Base-by-base conservation (phyloP, 2,888 invertebrate species). In the Agelastica alni region DNA sequence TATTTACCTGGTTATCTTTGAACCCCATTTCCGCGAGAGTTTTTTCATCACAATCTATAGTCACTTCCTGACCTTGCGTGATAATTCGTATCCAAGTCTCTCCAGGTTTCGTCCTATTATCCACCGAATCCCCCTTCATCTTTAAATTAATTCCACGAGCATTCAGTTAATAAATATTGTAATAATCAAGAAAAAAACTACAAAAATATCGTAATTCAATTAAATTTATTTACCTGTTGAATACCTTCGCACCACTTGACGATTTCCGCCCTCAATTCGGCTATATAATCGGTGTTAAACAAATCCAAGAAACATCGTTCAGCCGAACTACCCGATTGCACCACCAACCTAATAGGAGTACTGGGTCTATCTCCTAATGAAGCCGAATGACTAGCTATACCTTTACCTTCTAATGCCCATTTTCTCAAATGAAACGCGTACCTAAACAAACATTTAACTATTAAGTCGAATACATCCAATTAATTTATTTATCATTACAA, bases 191-290 rank as follows among this genome's bases (percentile, higher is more conserved):
- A n/a, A n/a, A n/a, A n/a, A n/a, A n/a, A n/a, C n/a, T n/a, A n/a
- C n/a, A n/a, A n/a, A n/a, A n/a, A n/a, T n/a, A n/a, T n/a, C n/a
- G n/a, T n/a, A n/a, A n/a, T n/a, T n/a, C n/a, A n/a, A n/a, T 31
- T 12, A 54, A 44, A 48, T 6, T 28, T 42, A 48, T 32, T 43
- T 58, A 70, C 74, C 72, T 80, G 80, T 39, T 71, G 67, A 10
- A 80, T 60, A 55, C 81, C 81, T 76, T 94, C 93, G 91, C 94
- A 95, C 95, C 95, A 96, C 62, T 91, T 89, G n/a, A 93, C 91
- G 49, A 96, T 93, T 80, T 96, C 96, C 1, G 96, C 96, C 58
- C 96, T 81, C 46, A 96, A 78, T 75, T 96, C 96, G 2, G 94
- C 95, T 17, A 96, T 88, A 60, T 91, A 86, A 78, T 96, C 95